A percentile compares a stretch with the other conserved stretches of the same genome.
phyloP scores from a whole-genome alignment of 2,888 invertebrate genomes.

The Dexiosoma caninum region DNA sequence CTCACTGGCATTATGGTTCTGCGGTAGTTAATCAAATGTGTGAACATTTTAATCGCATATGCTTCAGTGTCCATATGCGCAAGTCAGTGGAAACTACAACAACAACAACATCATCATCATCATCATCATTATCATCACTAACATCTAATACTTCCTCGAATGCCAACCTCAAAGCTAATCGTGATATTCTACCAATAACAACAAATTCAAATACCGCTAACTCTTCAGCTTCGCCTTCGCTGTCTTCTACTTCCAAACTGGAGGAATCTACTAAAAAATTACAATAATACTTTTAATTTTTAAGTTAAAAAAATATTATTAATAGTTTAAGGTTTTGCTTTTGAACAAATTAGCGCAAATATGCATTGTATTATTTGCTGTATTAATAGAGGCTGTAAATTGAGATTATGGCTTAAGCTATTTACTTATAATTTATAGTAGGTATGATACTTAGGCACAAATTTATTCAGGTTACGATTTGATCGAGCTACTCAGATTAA shows the following conservation, averaged over 20 bases:
- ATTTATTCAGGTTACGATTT: constrained; percentile 8
- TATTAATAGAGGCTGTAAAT: constrained; percentile 37
- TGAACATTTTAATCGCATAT: constrained; percentile 91
- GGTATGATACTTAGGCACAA: background rate
- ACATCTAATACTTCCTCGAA: background rate
- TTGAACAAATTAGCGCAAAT: constrained; percentile 17
- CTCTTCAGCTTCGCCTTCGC: constrained; percentile 25
- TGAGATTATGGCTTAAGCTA: constrained; percentile 36
- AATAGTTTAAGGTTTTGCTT: constrained; percentile 6
- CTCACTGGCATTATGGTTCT: constrained; percentile 95
- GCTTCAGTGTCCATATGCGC: constrained; percentile 81
- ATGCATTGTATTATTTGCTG: constrained; percentile 10
- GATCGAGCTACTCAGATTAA: background rate
- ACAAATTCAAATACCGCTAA: constrained; percentile 61
- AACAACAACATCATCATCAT: background rate
- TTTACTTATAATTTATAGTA: background rate
- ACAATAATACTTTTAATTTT: constrained; percentile 54
- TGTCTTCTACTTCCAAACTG: constrained; percentile 26
- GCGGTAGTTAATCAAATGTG: constrained; percentile 98
- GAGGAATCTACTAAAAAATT: constrained; percentile 41
- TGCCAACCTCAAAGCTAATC: constrained; percentile 33
- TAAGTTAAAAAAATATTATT: constrained; percentile 23
- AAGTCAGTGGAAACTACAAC: background rate
- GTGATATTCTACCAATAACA: constrained; percentile 40
- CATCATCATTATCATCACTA: too few species aligned